Evolutionary conservation across 1,140 invertebrate genomes (phyloP), one percentile per base, ranked within the genome.

Genomic region (Leptestheria dahalacensis): DNA sequence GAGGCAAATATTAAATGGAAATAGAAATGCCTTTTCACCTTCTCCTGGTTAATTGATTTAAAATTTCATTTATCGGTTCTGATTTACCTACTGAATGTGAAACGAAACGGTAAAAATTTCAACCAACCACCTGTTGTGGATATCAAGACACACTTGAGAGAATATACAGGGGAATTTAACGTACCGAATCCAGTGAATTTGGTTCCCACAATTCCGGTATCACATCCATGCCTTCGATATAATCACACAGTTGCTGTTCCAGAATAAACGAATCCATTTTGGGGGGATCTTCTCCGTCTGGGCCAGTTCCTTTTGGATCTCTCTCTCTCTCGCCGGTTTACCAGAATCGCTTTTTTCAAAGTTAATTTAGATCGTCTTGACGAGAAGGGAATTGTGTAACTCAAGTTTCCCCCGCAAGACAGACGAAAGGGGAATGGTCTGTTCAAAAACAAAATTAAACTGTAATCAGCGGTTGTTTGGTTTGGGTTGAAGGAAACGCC

Each of bases 181-280:
- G 82, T 72, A 84, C 82, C 79, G 82, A 79, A 70, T 85, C 82
- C 66, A 84, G 77, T 11, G 58, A 60, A 74, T 84, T 84, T 66
- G 80, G 78, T 68, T 85, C 83, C 82, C 82, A 85, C 66, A 85
- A 74, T 69, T 85, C 82, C 72, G 80, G 81, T 66, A 85, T 75
- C 72, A 84, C 82, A 66, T 52, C 58, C 48, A 60, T 60, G 49
- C 51, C 48, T 23, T 60, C 58, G 28, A 50, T 58, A 25, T 58
- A 49, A 47, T 48, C 46, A 20, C 48, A 49, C n/a, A 50, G 15
- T 24, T 25, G 57, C 46, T 58, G 48, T 48, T 49, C 57, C 46
- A 48, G 15, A 23, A 33, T 50, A 58, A 55, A 55, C 10, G 53
- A 15, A 11, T 55, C 53, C 53, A 55, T 55, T 33, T 41, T 41